Conservation (phyloP, 2,888 invertebrate genomes). For the Dryobotodes eremita region DNA sequence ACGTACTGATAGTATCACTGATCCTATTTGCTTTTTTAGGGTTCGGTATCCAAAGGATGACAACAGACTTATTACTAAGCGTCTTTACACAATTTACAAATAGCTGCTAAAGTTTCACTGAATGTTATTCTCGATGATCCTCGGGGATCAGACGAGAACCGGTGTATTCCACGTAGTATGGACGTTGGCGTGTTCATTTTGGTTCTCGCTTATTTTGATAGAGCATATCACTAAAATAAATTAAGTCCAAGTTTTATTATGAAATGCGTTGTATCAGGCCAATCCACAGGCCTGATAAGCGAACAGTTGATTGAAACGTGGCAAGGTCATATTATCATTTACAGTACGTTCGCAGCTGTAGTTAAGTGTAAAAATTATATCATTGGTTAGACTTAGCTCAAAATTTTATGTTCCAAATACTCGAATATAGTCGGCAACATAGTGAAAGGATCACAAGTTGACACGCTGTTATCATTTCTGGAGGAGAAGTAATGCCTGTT, state of each 20-base stretch:
- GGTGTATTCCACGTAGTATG: background rate
- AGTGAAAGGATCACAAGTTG: background rate
- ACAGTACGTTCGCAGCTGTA: constrained; percentile 26
- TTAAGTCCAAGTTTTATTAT: background rate
- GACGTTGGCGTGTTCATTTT: background rate
- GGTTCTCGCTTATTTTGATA: background rate
- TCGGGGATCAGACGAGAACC: background rate
- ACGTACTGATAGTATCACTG: constrained; percentile 15
- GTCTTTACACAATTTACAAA: background rate
- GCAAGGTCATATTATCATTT: constrained; percentile 3
- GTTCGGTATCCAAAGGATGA: background rate
- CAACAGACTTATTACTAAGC: too few species aligned
- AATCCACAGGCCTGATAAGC: constrained; percentile 11
- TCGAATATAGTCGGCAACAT: constrained; percentile 29
- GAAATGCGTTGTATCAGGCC: background rate
- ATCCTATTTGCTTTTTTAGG: background rate
- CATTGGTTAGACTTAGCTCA: constrained; percentile 57
- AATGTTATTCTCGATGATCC: too few species aligned
- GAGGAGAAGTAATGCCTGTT: background rate
- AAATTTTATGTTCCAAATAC: constrained; percentile 28
- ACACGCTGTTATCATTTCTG: background rate
- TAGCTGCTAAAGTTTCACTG: background rate
- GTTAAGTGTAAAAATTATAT: constrained; percentile 46
- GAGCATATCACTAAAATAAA: background rate
- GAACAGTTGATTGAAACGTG: background rate